Evolutionary conservation across 2,888 invertebrate genomes (phyloP), one percentile per base, ranked within the genome.

Genomic region (Catocala nupta): DNA sequence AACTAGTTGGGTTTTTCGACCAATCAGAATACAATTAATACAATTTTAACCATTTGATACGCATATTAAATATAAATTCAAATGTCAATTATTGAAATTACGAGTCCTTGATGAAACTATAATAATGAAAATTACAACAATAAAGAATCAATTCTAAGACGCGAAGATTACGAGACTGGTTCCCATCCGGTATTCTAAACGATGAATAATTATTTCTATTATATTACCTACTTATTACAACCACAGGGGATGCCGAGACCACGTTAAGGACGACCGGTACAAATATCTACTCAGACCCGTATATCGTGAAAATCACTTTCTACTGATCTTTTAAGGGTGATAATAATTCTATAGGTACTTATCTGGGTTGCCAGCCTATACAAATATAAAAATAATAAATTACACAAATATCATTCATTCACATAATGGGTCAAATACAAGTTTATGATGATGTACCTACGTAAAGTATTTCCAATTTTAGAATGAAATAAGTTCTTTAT

Each of bases 131-230:
- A 78, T 70, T 75, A 82, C 72, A 70, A 68, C 73, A 73, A 81
- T 81, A 77, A 74, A 71, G 69, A 75, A 75, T 73, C 68, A 70
- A 77, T 73, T 73, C 59, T 65, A 53, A 62, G 75, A 77, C 77
- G 74, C 73, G 71, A 77, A 82, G 78, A 81, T 82, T 81, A 77
- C 51, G 70, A 79, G 82, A 85, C 86, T 82, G 85, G 86, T 85
- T 87, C 71, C 78, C 69, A 87, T 84, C 86, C 82, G 87, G 83
- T 78, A 84, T 81, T 71, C 70, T 63, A 77, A 75, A 75, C 81
- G 80, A 82, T 82, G 80, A 84, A 86, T 86, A 81, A 86, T 84
- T 84, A 83, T 81, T 82, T 85, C 67, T 81, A 84, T 86, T 83
- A 81, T 65, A 80, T 81, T 82, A 73, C 65, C 63, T 68, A 70